Evolutionary conservation across 2,113 vertebrate species (phyloP), one percentile per base, ranked within the genome.

Genomic region (Neolamprologus toae): DNA sequence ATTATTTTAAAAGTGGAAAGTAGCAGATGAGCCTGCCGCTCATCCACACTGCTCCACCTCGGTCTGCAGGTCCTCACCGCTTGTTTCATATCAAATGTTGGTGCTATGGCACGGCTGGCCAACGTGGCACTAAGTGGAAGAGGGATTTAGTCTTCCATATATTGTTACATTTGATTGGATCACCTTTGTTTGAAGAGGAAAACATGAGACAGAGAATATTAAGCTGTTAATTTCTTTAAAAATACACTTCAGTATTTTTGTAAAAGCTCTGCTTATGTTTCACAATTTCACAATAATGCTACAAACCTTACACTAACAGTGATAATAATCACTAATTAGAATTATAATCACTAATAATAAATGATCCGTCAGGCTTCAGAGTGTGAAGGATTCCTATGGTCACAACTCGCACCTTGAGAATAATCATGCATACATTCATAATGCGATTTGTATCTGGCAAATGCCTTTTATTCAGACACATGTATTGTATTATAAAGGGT

Each of bases 101-200:
- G 28, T 31, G 57, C 26, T 61, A 10, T 31, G 26, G 5, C 14
- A 61, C 3, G 1, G 26, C 57, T 31, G 8, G 57, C 26, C 57
- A 61, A 59, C 14, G 8, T 59, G 57, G 5, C 57, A 59, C 26
- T 17, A 59, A 61, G 57, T 61, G 8, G 26, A 61, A 57, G 55
- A 57, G 3, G 54, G 21, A 28, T 59, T 59, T 31, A 59, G 55
- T 59, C 14, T 17, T 31, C 55, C 1, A 17, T 31, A 0, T 31
- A 31, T 59, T 19, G 17, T 63, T 63, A 35, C 59, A 63, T 11
- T 63, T 35, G 17, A 63, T 0, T 63, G 59, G 57, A 59, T 59
- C 14, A 31, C 57, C 57, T 31, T 59, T 17, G 57, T 63, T 35
- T 2, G 3, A 35, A 63, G 31, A 63, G 31, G 31, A 33, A 63